Evolutionary conservation across 2,113 vertebrate species (phyloP).

Genomic region (Casuarius casuarius): DNA sequence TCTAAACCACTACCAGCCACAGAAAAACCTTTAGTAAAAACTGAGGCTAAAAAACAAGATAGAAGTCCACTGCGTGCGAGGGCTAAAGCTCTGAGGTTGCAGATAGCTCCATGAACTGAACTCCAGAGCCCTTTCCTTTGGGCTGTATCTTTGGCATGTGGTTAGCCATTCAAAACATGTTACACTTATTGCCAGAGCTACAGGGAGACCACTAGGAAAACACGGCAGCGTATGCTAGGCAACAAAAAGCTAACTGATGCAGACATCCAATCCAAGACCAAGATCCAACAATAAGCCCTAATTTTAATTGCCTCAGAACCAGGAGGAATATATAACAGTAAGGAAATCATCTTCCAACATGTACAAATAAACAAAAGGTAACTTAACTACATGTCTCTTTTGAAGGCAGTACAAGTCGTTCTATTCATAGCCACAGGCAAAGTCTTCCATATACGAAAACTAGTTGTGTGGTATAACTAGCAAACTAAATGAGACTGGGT

Average conservation of each 20-base stretch:
- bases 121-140: not conserved
- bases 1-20: not conserved
- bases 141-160: not conserved
- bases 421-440: not conserved
- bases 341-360: not conserved
- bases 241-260: not conserved
- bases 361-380: conserved; percentile 14
- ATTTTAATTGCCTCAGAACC: not conserved
- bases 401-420: not conserved
- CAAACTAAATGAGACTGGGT: not conserved
- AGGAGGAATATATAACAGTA: not conserved
- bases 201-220: not conserved
- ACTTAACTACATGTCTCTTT: not conserved
- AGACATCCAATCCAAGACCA: not conserved
- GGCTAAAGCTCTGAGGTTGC: not conserved
- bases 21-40: not conserved
- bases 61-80: accelerated
- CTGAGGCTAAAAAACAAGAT: not conserved
- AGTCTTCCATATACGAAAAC: not conserved
- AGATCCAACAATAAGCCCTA: not conserved
- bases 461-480: not conserved
- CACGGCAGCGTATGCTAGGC: not conserved
- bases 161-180: not conserved
- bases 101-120: not conserved
- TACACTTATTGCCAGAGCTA: not conserved